Evolutionary conservation across 1,140 invertebrate genomes (phyloP), one percentile per base, ranked within the genome.

Genomic region (Chymomyza costata): DNA sequence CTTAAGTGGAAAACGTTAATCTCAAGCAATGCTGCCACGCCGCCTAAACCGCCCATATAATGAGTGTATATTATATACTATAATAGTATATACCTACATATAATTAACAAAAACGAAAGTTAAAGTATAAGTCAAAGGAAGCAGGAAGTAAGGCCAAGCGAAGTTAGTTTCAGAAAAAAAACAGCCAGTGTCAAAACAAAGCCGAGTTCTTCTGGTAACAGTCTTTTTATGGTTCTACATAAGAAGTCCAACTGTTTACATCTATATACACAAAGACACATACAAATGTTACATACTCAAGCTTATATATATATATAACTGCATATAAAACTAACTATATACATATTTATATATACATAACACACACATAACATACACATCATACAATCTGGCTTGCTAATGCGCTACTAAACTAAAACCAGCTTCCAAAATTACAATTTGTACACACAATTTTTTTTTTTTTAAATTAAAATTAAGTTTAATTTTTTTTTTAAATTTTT

Each of bases 1-100:
- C 37, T 41, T 74, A 64, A 65, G 54, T 60, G 54, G 67, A 70
- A 78, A 70, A 73, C 39, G 49, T 47, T 73, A 73, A 78, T 78
- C 71, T 78, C 71, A 78, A 73, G 74, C 69, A 56, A 57, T 73
- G 73, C 71, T 80, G 73, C 67, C 71, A 70, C 70, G 46, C 67
- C 60, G 43, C 49, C 59, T 35, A 63, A 53, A 39, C 13, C 37
- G 47, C 47, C 47, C 47, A 17, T 11, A 40, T n/a, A n/a, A n/a
- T n/a, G n/a, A 16, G 16, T 34, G 37, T 47, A 44, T 58, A 35
- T 34, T 41, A 45, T 17, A 53, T 39, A 45, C 38, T 15, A 11
- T 14, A 8, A 13, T 11, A 34, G 8, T 3, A 25, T 8, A 25
- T 8, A 25, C 21, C 3, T 8, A 25, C 21, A 25, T 25, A 25